Evolutionary conservation across 2,888 invertebrate species (phyloP), one percentile per base, ranked within the genome.

Genomic region (Nyleta sp.): DNA sequence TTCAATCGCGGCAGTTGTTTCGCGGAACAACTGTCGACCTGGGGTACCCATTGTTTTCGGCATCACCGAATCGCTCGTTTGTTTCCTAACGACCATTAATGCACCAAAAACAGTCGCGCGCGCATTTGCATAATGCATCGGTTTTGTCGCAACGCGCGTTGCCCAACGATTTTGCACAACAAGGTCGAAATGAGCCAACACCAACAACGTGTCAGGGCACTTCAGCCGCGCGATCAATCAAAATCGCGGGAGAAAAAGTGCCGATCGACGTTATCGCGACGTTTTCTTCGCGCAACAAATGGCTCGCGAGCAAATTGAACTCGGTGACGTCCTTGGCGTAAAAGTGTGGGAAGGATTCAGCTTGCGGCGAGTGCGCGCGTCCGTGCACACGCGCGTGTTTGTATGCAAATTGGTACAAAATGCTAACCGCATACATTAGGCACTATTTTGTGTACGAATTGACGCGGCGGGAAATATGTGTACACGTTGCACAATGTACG

Each of bases 271-370:
- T 62, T 62, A 53, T 60, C 60, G 42, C 33, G 38, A 35, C 38
- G 38, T 62, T 72, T 62, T 62, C 60, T 35, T 17, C 13, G 17
- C 17, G 22, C 38, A 10, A 42, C 52, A 18, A 52, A 52, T 33
- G 33, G 46, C 48, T 50, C 59, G 50, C 53, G n/a, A 62, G 35
- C 20, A 33, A 53, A 62, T 53, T 50, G 60, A 42, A 42, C 44
- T 33, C 55, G 38, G 13, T 44, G 48, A 44, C 65, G 73, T 64
- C 65, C 65, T 73, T 73, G 64, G 48, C 5, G 57, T 13, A 73
- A 73, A 73, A 73, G 57, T 73, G 64, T 64, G 72, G 53, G 53
- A 62, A 71, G 71, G 42, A 59, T 70, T 31, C 59, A 24, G 13
- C 59, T 42, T 42, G 70, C 48, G 42, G 52, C 50, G 13, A 24